Conservation (phyloP, 2,888 invertebrate species). For the Byasa hedistus region DNA sequence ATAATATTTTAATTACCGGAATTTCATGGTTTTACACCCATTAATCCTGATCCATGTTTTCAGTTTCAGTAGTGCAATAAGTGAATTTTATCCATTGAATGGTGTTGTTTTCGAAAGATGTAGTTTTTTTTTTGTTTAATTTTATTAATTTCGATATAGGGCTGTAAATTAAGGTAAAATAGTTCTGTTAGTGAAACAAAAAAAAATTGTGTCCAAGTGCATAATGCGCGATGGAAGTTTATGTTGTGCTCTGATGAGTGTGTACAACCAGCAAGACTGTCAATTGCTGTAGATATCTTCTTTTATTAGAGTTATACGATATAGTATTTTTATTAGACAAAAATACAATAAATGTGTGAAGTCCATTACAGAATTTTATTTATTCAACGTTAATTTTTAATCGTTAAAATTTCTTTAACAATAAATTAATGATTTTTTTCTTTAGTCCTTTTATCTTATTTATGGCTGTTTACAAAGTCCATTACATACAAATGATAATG, state of each 20-base stretch:
- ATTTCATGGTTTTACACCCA: not conserved
- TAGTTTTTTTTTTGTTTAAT: constrained; percentile 45
- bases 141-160: constrained; percentile 54
- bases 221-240: constrained; percentile 54
- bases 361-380: constrained; percentile 57
- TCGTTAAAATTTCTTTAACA: not conserved
- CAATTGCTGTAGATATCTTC: constrained; percentile 78
- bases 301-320: constrained; percentile 72
- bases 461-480: too few species aligned
- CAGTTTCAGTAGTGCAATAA: constrained; percentile 69
- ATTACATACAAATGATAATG: too few species aligned
- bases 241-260: constrained; percentile 62
- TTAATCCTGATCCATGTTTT: constrained; percentile 14
- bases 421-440: too few species aligned
- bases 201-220: constrained; percentile 46
- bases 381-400: constrained; percentile 11
- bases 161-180: constrained; percentile 67
- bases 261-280: constrained; percentile 77
- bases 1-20: constrained; percentile 11
- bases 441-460: too few species aligned
- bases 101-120: constrained; percentile 56
- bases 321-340: constrained; percentile 80
- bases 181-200: constrained; percentile 49
- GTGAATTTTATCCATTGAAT: constrained; percentile 59
- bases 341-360: constrained; percentile 81